Percentiles rank a stretch among this genome's conserved stretches.
Conservation (phyloP, 2,888 invertebrate genomes). For the Athalia cordata region DNA sequence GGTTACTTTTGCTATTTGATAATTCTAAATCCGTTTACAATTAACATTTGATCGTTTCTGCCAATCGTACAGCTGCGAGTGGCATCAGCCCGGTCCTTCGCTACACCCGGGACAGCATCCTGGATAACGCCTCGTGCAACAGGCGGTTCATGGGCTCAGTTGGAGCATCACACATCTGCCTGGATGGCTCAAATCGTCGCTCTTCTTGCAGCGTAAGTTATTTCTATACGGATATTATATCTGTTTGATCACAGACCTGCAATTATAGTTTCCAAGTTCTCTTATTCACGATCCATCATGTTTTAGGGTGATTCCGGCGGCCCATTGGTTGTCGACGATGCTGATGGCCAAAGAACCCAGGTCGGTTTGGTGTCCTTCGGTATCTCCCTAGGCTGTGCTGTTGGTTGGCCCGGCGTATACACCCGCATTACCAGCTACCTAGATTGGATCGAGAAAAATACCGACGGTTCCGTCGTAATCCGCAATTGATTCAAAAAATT, state of each 20-base stretch:
- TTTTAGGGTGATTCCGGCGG: constrained; percentile 66
- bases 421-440: constrained; percentile 56
- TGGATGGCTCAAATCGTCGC: constrained; percentile 71
- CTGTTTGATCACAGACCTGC: neutral
- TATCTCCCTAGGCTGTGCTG: constrained; percentile 57
- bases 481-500: no score
- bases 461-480: constrained; percentile 10
- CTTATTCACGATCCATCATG: no score
- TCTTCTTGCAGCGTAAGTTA: constrained; percentile 73
- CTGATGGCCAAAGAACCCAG: constrained; percentile 51
- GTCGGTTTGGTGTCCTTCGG: constrained; percentile 64
- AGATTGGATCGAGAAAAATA: constrained; percentile 57
- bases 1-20: no score
- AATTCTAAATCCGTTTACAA: no score
- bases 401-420: constrained; percentile 62
- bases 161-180: constrained; percentile 74
- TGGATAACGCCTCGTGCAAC: constrained; percentile 74
- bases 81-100: constrained; percentile 72
- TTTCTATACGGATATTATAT: neutral
- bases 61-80: constrained; percentile 58
- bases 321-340: constrained; percentile 55
- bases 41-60: no score
- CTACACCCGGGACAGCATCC: constrained; percentile 71
- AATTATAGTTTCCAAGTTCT: no score
- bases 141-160: constrained; percentile 70